These are phyloP conservation scores for Psittacula echo DNA, from an alignment of 2,797 vertebrate genomes.

Conservation along the genomic window DNA sequence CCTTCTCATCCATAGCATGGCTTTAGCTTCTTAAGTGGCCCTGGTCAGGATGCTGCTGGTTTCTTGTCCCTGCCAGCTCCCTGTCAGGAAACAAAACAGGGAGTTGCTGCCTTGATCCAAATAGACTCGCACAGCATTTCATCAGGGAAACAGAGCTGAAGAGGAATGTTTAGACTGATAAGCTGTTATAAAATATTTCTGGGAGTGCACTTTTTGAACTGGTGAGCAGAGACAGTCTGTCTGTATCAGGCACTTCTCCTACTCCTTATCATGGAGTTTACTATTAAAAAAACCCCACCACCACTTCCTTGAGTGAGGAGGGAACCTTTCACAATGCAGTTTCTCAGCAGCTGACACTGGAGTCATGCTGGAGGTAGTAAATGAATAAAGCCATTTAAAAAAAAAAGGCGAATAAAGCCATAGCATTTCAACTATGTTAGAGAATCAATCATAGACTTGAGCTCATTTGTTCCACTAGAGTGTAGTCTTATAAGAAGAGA, in stretches of 20 bases:
- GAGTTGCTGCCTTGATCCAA: slow-evolving; percentile 14
- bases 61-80: slow-evolving; percentile 20
- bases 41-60: not conserved
- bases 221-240: slow-evolving; percentile 72
- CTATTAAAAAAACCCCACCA: slow-evolving; percentile 4
- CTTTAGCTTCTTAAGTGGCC: not conserved
- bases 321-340: slow-evolving; percentile 68
- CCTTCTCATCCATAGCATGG: not conserved
- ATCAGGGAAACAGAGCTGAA: slow-evolving; percentile 32
- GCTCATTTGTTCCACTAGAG: slow-evolving; percentile 63
- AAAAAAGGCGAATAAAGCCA: slow-evolving; percentile 40
- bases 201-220: slow-evolving; percentile 71
- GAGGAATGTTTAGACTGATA: slow-evolving; percentile 71
- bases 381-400: slow-evolving; percentile 60
- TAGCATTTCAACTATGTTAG: slow-evolving; percentile 55
- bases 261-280: slow-evolving; percentile 67
- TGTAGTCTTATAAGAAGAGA: slow-evolving; percentile 50
- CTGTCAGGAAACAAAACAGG: slow-evolving; percentile 37
- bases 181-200: slow-evolving; percentile 72
- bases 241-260: slow-evolving; percentile 57
- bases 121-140: slow-evolving; percentile 23
- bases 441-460: slow-evolving; percentile 64
- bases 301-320: slow-evolving; percentile 51
- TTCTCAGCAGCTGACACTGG: slow-evolving; percentile 52
- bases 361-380: slow-evolving; percentile 38